A percentile compares a stretch with the other conserved stretches of the same genome.
phyloP scores from a whole-genome alignment of 2,888 invertebrate genomes.

The Noctua comes region DNA sequence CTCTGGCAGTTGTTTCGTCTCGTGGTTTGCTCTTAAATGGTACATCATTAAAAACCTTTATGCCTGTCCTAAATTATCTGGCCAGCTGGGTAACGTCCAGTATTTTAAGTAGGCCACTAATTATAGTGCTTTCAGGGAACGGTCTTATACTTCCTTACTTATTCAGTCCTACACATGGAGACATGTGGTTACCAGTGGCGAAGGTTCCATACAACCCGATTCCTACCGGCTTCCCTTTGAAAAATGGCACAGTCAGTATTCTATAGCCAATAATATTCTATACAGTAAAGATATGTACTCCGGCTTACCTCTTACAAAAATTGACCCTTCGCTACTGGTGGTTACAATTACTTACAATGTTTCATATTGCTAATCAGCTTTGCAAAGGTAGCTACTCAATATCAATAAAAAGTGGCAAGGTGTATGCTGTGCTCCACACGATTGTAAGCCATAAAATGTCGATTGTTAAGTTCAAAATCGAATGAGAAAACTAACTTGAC shows the following conservation, averaged over 20 bases:
- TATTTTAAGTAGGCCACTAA: neutral
- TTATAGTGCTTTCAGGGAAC: neutral
- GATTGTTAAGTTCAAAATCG: too few relatives aligned
- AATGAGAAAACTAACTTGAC: too few relatives aligned
- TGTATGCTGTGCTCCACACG: too few relatives aligned
- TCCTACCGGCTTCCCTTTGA: too few relatives aligned
- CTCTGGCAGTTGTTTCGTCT: neutral
- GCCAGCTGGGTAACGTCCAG: slow-evolving; percentile 21
- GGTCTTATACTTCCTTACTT: slow-evolving; percentile 12
- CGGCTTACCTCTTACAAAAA: too few relatives aligned
- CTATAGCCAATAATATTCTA: too few relatives aligned
- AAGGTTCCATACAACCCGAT: too few relatives aligned
- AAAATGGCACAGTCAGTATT: too few relatives aligned
- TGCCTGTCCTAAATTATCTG: neutral
- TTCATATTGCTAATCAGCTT: neutral
- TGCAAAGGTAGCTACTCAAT: neutral
- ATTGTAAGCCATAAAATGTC: too few relatives aligned
- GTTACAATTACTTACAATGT: neutral
- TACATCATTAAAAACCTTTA: neutral
- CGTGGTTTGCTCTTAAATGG: slow-evolving; percentile 10
- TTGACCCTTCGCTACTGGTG: too few relatives aligned
- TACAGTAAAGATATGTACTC: too few relatives aligned
- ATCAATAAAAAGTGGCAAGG: neutral
- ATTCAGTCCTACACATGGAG: neutral
- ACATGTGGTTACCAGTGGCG: too few relatives aligned